Conservation (phyloP, 1,140 invertebrate genomes). For the Batillaria attramentaria region DNA sequence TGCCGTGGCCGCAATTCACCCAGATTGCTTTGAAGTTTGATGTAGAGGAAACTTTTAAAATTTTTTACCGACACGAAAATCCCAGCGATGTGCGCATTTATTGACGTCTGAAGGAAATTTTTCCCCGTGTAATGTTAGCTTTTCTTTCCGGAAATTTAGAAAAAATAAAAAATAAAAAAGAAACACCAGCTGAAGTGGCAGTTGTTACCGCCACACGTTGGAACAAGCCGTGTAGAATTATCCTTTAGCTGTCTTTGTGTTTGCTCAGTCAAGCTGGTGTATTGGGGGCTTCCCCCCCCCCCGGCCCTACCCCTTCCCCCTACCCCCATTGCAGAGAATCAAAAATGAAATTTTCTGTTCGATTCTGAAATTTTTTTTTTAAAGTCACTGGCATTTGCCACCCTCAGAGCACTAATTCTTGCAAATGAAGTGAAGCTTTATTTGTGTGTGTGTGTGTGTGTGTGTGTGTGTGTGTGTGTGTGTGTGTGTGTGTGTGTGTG, state of each 20-base stretch:
- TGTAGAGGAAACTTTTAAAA: too few species aligned
- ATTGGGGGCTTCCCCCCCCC: neutral
- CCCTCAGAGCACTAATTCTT: neutral
- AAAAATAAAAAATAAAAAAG: too few species aligned
- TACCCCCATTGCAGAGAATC: neutral
- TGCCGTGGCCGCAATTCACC: too few species aligned
- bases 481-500: constrained; percentile 2
- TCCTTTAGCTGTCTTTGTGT: neutral
- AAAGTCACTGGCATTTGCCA: neutral
- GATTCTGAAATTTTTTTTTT: neutral
- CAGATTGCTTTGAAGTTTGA: too few species aligned
- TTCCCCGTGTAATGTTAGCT: too few species aligned
- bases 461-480: constrained; percentile 2
- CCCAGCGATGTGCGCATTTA: too few species aligned
- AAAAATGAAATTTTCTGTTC: neutral
- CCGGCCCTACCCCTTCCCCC: neutral
- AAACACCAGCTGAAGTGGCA: too few species aligned
- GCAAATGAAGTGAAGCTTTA: neutral
- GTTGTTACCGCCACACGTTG: too few species aligned
- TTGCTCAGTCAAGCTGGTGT: neutral
- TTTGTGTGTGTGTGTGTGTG: neutral
- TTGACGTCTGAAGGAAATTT: too few species aligned
- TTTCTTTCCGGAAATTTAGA: too few species aligned
- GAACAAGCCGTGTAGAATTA: too few species aligned
- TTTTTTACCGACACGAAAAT: too few species aligned